A percentile compares a stretch with the other conserved stretches of the same genome.
phyloP scores from a whole-genome alignment of 2,113 vertebrate species.

The Rutilus rutilus region DNA sequence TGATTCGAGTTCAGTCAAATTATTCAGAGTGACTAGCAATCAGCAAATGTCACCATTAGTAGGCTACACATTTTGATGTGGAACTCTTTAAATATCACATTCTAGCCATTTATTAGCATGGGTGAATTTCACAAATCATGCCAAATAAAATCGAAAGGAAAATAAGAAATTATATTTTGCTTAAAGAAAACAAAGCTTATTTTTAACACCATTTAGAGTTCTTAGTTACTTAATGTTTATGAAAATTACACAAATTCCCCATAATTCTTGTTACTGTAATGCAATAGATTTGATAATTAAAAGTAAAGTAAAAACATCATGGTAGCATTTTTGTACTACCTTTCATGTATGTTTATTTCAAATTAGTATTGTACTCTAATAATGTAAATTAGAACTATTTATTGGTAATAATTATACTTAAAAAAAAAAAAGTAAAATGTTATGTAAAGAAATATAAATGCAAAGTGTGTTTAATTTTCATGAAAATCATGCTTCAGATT shows the following conservation, averaged over 20 bases:
- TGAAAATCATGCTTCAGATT: not conserved
- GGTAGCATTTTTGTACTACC: not conserved
- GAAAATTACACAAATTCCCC: not conserved
- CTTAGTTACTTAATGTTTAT: not conserved
- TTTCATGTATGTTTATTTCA: not conserved
- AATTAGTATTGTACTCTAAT: not conserved
- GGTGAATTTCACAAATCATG: not conserved
- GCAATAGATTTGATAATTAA: not conserved
- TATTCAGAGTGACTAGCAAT: not conserved
- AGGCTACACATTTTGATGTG: not conserved
- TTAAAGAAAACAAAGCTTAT: not conserved
- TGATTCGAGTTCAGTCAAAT: constrained; percentile 10
- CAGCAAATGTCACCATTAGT: not conserved
- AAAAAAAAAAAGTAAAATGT: not conserved
- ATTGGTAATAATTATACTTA: not conserved
- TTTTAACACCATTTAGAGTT: not conserved
- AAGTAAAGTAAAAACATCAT: too few relatives aligned
- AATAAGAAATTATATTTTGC: not conserved
- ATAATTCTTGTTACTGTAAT: too few relatives aligned
- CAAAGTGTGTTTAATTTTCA: not conserved
- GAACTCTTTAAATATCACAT: not conserved
- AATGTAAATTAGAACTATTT: not conserved
- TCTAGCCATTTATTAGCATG: not conserved
- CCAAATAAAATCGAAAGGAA: not conserved
- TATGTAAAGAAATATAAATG: too few relatives aligned